Base-by-base conservation (phyloP, 2,113 vertebrate genomes). In the Brienomyrus longianalis region DNA sequence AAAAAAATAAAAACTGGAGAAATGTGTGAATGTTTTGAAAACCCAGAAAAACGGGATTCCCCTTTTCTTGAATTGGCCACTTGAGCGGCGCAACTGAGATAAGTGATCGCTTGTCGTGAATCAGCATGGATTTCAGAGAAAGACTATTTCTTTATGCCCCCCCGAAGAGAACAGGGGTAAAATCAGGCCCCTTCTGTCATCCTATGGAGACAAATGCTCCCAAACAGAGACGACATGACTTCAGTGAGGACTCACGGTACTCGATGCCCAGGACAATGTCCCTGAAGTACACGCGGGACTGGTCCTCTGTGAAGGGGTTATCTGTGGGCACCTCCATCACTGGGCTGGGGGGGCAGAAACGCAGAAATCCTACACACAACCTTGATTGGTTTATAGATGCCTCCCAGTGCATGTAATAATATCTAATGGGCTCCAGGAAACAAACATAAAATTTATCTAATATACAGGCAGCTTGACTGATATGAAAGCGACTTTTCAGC, bases 321-420 rank as follows among this genome's bases (percentile, higher is more conserved):
- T 99, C 97, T 2, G 96, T 95, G 0, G 98, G 98, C 3, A 99
- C 98, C 90, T 99, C 98, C 98, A 99, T 99, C 91, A 99, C 97
- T 0, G 97, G 98, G 84, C 98, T 99, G 86, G 23, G 50, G 88
- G 52, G 2, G 89, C 80, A 70, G 43, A 70, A 70, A 70, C n/a
- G 11, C 27, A 70, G 10, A 70, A 70, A 70, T 70, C 62, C 62
- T 70, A 70, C 62, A 70, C 62, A 70, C 9, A 70, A 27, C 27
- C 27, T 66, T 66, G n/a, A 66, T 4, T 66, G 9, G 62, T 66
- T 66, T 9, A 66, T 11, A 27, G 62, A 31, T 13, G 62, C 1
- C 10, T 70, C 27, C 10, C 62, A 31, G 62, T 70, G n/a, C n/a
- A 11, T 31, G n/a, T 31, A 31, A 70, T 70, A 70, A 70, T 70